Conservation (phyloP, 1,140 invertebrate genomes). For the Solen grandis region DNA sequence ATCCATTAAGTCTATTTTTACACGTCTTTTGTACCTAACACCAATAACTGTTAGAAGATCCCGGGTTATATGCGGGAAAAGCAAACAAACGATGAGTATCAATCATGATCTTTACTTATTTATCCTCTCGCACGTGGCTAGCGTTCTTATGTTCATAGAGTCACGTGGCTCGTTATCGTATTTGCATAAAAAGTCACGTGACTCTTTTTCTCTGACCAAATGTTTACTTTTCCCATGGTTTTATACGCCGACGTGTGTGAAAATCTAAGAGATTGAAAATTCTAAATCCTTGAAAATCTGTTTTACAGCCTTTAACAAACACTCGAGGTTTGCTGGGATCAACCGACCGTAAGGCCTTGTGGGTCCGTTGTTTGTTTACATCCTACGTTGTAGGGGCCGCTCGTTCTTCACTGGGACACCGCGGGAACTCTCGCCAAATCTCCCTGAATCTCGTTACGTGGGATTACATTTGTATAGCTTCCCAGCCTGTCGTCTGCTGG, state of each 20-base stretch:
- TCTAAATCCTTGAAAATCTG: constrained; percentile 37
- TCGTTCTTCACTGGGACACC: not conserved
- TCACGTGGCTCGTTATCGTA: constrained; percentile 43
- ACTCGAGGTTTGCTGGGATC: constrained; percentile 19
- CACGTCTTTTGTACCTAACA: no score
- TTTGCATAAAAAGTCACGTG: constrained; percentile 42
- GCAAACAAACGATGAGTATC: no score
- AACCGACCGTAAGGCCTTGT: not conserved
- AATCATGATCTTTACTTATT: no score
- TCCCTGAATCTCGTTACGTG: not conserved
- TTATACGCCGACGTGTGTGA: constrained; percentile 27
- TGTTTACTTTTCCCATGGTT: constrained; percentile 51
- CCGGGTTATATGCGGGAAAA: no score
- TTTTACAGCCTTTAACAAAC: constrained; percentile 35
- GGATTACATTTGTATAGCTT: not conserved
- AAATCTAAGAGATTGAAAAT: constrained; percentile 19
- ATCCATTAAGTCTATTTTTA: no score
- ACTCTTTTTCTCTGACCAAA: constrained; percentile 1
- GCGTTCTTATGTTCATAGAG: constrained; percentile 23
- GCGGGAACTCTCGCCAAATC: not conserved
- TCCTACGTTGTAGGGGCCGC: not conserved
- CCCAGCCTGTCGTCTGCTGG: no score
- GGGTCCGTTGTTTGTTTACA: not conserved
- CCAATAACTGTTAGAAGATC: no score
- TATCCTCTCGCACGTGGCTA: constrained; percentile 22